These are phyloP conservation scores for Microcebus jonahi DNA, from an alignment of 2,113 vertebrate genomes.

Conservation along the genomic window DNA sequence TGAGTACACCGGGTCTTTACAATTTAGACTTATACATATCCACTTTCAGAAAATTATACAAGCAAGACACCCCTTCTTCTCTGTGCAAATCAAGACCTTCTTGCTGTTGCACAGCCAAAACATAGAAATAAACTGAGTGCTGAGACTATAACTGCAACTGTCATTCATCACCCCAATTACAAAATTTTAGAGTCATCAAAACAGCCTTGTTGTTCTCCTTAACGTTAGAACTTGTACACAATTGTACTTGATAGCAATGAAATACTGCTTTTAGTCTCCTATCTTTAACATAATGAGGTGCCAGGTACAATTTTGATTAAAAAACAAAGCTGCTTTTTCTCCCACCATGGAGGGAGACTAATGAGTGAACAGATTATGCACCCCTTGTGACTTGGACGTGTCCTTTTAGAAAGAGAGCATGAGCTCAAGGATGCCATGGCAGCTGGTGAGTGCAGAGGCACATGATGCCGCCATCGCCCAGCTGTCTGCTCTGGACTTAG, in stretches of 20 bases:
- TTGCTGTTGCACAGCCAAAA: conserved; percentile 20
- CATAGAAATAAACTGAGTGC: background rate
- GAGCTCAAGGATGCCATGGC: background rate
- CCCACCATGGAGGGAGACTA: conserved; percentile 25
- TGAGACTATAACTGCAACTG: background rate
- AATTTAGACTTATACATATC: background rate
- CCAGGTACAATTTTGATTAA: conserved; percentile 32
- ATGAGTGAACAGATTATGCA: background rate
- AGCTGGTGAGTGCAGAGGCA: background rate
- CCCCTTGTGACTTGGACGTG: background rate
- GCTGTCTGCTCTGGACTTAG: background rate
- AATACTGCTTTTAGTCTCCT: background rate
- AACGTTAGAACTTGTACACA: background rate
- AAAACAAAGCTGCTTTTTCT: conserved; percentile 14
- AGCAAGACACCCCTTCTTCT: background rate
- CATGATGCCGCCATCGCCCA: background rate
- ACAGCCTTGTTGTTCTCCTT: conserved; percentile 4
- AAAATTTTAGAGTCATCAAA: background rate
- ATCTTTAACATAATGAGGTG: conserved; percentile 27
- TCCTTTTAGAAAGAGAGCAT: background rate
- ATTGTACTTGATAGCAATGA: background rate
- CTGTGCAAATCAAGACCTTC: background rate
- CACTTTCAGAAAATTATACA: background rate
- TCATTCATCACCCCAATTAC: background rate
- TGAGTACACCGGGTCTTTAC: background rate